Percentiles rank a stretch among this genome's conserved stretches.
Evolutionary conservation across 1,140 invertebrate genomes (phyloP).

Genomic region (Leptonema lineaticorne): DNA sequence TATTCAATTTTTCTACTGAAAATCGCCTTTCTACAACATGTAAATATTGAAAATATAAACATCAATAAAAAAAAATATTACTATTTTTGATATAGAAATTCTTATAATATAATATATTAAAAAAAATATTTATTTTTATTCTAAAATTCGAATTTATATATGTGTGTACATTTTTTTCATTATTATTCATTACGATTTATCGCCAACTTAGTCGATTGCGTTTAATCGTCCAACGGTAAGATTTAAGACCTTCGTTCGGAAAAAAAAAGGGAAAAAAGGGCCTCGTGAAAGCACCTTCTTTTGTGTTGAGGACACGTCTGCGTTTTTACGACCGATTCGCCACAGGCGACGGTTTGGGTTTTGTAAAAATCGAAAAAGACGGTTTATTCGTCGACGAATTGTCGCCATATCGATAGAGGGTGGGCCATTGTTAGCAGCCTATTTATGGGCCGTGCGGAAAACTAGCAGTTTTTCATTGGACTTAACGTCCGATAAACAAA

Average conservation of each 20-base stretch:
- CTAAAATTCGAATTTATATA: too few species aligned
- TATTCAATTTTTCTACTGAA: too few species aligned
- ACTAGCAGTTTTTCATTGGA: constrained; percentile 18
- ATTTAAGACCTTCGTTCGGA: neutral
- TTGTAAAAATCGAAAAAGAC: too few species aligned
- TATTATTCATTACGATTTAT: constrained; percentile 2
- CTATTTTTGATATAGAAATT: too few species aligned
- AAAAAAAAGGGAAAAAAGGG: too few species aligned
- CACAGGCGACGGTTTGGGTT: too few species aligned
- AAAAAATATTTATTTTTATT: too few species aligned
- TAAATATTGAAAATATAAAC: too few species aligned
- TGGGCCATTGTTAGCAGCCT: constrained; percentile 13
- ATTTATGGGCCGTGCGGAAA: constrained; percentile 8
- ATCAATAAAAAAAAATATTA: too few species aligned
- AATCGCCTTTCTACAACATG: too few species aligned
- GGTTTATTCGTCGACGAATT: neutral
- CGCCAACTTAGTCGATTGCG: neutral
- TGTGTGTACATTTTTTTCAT: too few species aligned
- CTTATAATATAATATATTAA: too few species aligned
- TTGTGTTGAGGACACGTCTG: neutral
- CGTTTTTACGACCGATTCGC: constrained; percentile 20
- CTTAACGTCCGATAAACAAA: constrained; percentile 23
- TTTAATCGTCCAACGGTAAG: constrained; percentile 10
- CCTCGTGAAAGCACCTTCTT: neutral
- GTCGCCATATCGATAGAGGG: neutral